Conservation (phyloP, 2,113 vertebrate species). For the Bubo scandiacus region DNA sequence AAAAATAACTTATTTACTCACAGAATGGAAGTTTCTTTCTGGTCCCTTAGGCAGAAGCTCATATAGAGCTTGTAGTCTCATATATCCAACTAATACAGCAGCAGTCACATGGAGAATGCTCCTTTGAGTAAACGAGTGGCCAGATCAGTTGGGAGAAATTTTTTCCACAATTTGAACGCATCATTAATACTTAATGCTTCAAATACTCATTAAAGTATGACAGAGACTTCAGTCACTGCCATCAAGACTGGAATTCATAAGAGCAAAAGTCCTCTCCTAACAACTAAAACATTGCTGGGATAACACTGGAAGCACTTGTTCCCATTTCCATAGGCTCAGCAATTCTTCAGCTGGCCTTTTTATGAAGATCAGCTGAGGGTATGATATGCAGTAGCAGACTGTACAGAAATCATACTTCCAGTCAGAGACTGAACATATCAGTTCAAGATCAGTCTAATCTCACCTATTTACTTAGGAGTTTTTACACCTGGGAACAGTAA, state of each 20-base stretch:
- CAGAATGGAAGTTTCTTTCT: background rate
- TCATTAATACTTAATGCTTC: background rate
- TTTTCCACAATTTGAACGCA: background rate
- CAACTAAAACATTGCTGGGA: background rate
- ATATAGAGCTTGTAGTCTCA: rapidly evolving
- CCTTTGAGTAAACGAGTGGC: background rate
- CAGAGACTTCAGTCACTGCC: background rate
- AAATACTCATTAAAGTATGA: background rate
- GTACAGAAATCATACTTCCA: background rate
- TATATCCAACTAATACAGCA: background rate
- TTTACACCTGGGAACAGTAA: background rate
- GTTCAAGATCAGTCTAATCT: background rate
- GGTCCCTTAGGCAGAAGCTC: background rate
- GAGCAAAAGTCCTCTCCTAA: background rate
- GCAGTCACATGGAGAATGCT: background rate
- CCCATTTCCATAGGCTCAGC: background rate
- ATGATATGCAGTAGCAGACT: background rate
- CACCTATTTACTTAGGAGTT: background rate
- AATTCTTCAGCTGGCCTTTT: background rate
- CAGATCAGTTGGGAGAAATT: background rate
- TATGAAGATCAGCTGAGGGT: background rate
- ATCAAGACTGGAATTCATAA: background rate
- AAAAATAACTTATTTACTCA: background rate
- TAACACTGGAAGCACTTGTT: background rate
- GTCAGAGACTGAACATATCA: background rate